These are phyloP conservation scores for Phorcus lineatus DNA, from an alignment of 2,888 invertebrate genomes.

Conservation along the genomic window DNA sequence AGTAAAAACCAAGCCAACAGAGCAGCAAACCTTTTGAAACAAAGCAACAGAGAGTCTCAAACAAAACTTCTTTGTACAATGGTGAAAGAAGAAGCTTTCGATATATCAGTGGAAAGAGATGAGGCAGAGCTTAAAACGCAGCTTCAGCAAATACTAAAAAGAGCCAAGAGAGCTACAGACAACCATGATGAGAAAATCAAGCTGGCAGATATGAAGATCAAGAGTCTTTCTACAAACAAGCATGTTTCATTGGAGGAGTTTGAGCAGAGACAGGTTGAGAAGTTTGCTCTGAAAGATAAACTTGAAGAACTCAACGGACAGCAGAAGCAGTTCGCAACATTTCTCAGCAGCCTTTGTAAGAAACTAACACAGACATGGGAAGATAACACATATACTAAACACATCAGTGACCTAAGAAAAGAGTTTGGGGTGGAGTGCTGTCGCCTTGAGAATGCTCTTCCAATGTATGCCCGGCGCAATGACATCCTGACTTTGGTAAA, in stretches of 20 bases:
- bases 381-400: slow-evolving; percentile 35
- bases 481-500: slow-evolving; percentile 59
- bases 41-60: not conserved
- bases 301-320: slow-evolving; percentile 52
- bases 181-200: slow-evolving; percentile 28
- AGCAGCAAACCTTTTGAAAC: not conserved
- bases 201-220: not conserved
- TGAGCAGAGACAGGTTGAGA: slow-evolving; percentile 36
- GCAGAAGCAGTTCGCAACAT: slow-evolving; percentile 47
- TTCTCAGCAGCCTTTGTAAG: slow-evolving; percentile 34
- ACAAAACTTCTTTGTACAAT: not conserved
- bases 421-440: slow-evolving; percentile 58
- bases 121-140: not conserved
- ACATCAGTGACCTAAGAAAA: slow-evolving; percentile 38
- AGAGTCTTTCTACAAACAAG: not conserved
- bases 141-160: not conserved
- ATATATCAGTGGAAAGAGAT: not conserved
- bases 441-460: slow-evolving; percentile 56
- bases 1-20: slow-evolving; percentile 4
- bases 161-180: not conserved
- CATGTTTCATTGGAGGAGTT: slow-evolving; percentile 35
- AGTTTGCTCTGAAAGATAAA: slow-evolving; percentile 47
- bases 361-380: slow-evolving; percentile 33
- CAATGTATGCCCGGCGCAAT: slow-evolving; percentile 67
- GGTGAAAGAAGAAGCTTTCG: not conserved